Conservation (phyloP, 1,140 invertebrate genomes). For the Phymastichus coffea region DNA sequence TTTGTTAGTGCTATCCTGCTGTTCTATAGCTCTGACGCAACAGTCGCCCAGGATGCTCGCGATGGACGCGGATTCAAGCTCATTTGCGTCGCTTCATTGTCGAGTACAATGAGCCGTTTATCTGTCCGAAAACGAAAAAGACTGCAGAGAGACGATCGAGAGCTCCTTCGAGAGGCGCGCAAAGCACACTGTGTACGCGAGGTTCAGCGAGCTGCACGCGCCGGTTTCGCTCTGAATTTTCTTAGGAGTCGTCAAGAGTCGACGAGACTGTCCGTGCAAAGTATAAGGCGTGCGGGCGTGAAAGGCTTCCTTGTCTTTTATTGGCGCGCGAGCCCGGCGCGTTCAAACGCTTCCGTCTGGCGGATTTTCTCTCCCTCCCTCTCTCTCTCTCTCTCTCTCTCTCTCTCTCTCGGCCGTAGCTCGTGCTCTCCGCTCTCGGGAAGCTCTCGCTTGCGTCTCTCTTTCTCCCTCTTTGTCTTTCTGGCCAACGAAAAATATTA, state of each 20-base stretch:
- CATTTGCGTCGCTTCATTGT: too few species aligned
- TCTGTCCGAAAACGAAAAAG: too few species aligned
- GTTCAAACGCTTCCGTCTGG: constrained; percentile 8
- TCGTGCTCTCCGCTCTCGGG: constrained; percentile 22
- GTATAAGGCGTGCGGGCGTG: not conserved
- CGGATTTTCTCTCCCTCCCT: constrained; percentile 8
- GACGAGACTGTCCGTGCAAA: too few species aligned
- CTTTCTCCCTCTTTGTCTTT: constrained; percentile 8
- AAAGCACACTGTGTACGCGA: too few species aligned
- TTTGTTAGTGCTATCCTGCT: constrained; percentile 1
- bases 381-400: constrained; percentile 23
- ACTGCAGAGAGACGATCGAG: too few species aligned
- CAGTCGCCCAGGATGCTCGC: too few species aligned
- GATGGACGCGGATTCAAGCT: too few species aligned
- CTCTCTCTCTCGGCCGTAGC: not conserved
- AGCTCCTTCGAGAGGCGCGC: too few species aligned
- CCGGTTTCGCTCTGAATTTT: too few species aligned
- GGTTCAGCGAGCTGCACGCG: not conserved
- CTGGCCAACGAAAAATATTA: not conserved
- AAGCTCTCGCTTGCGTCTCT: constrained; percentile 15
- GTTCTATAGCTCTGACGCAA: not conserved
- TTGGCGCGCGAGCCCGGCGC: too few species aligned
- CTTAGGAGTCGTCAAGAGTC: too few species aligned
- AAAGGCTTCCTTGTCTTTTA: constrained; percentile 7
- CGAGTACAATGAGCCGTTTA: too few species aligned